A percentile compares a stretch with the other conserved stretches of the same genome.
Evolutionary conservation across 2,113 vertebrate genomes (phyloP).

Genomic region (Eonycteris spelaea): DNA sequence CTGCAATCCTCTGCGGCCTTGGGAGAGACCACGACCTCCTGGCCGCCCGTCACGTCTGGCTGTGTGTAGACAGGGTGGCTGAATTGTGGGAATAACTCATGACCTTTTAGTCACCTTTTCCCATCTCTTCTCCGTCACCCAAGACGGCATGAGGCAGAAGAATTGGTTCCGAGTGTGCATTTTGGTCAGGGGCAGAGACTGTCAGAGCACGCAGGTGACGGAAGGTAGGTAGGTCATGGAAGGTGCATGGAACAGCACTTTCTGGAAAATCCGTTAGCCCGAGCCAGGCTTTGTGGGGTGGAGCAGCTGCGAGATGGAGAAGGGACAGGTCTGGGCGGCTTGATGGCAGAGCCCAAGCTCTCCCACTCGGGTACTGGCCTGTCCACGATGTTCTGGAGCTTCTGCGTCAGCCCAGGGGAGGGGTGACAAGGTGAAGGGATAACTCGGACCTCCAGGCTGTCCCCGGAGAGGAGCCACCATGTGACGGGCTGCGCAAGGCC

Average conservation of each 20-base stretch:
- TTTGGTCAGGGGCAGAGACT: neutral
- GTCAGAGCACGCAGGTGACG: neutral
- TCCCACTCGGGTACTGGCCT: no score
- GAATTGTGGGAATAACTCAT: no score
- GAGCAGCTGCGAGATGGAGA: neutral
- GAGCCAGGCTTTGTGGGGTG: neutral
- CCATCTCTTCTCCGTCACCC: neutral
- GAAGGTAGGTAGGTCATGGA: neutral
- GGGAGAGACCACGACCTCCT: no score
- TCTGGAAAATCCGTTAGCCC: neutral
- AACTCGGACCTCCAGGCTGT: neutral
- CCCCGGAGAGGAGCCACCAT: no score
- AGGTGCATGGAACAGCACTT: neutral
- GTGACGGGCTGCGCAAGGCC: no score
- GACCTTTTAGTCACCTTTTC: neutral
- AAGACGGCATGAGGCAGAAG: neutral
- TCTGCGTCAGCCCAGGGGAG: accelerated
- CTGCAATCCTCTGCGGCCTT: no score
- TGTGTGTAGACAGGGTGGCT: neutral
- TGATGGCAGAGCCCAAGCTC: neutral
- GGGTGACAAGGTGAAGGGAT: accelerated
- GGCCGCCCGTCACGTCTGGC: accelerated
- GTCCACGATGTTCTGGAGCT: no score
- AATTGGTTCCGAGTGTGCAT: neutral
- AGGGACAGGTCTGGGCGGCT: neutral